phyloP scores from a whole-genome alignment of 2,113 vertebrate genomes.

The Protomyctophum bolini region DNA sequence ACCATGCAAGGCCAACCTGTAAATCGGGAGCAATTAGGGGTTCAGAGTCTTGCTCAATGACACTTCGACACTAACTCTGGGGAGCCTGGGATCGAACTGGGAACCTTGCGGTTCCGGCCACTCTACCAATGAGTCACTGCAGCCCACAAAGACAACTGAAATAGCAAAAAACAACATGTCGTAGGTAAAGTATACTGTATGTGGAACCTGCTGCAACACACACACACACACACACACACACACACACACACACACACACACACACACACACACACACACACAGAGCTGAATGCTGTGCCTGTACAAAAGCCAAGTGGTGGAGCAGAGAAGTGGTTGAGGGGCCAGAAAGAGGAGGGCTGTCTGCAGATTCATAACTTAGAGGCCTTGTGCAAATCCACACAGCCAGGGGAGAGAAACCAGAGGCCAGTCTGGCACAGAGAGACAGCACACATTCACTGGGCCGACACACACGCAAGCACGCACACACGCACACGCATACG shows the following conservation, averaged over 20 bases:
- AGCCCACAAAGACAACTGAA: not conserved
- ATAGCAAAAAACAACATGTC: not conserved
- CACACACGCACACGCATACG: slow-evolving; percentile 5
- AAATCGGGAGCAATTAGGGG: too few species aligned
- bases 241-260: not conserved
- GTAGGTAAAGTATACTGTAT: not conserved
- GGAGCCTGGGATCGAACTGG: too few species aligned
- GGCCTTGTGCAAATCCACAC: slow-evolving; percentile 48
- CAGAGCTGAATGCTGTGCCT: slow-evolving; percentile 9
- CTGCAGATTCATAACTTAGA: slow-evolving; percentile 58
- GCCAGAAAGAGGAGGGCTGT: slow-evolving; percentile 40
- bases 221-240: not conserved
- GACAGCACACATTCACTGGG: slow-evolving; percentile 15
- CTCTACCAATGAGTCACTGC: too few species aligned
- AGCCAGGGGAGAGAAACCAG: slow-evolving; percentile 19
- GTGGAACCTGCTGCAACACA: not conserved
- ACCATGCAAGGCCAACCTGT: too few species aligned
- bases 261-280: not conserved
- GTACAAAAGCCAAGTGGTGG: slow-evolving; percentile 32
- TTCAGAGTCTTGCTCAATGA: too few species aligned
- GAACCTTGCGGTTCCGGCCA: too few species aligned
- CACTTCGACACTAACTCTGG: too few species aligned
- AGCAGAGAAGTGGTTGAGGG: slow-evolving; percentile 28
- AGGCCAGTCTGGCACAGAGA: slow-evolving; percentile 32
- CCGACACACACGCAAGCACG: slow-evolving; percentile 1